These are phyloP conservation scores for Diachrysia chrysitis DNA, from an alignment of 2,888 invertebrate genomes.

Conservation along the genomic window DNA sequence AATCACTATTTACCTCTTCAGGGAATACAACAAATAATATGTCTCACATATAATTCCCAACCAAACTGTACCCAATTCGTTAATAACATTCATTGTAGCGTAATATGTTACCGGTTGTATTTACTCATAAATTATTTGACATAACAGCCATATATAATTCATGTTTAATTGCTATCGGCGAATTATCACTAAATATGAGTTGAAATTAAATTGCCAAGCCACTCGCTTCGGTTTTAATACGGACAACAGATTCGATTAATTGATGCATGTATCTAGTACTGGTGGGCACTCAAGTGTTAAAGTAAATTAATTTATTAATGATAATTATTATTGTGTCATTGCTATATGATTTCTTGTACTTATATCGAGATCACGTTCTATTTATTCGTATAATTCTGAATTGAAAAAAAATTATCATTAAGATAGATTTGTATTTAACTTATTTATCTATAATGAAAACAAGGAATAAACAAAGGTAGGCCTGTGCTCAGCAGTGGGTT, in stretches of 20 bases:
- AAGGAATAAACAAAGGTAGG: too few relatives aligned
- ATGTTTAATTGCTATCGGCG: constrained; percentile 47
- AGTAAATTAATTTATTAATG: background rate
- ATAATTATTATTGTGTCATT: too few relatives aligned
- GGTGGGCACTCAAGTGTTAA: constrained; percentile 23
- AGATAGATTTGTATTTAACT: too few relatives aligned
- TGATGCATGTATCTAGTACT: constrained; percentile 63
- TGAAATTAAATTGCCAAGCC: constrained; percentile 56
- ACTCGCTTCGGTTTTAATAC: constrained; percentile 64
- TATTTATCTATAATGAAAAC: too few relatives aligned
- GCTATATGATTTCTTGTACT: too few relatives aligned
- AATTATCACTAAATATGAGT: constrained; percentile 56
- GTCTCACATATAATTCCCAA: background rate
- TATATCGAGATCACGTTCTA: too few relatives aligned
- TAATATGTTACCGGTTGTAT: constrained; percentile 28
- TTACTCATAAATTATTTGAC: constrained; percentile 45
- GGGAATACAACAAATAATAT: constrained; percentile 2
- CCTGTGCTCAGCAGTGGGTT: too few relatives aligned
- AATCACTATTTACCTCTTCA: background rate
- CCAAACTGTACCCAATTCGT: background rate
- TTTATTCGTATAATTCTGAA: too few relatives aligned
- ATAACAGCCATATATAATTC: constrained; percentile 31
- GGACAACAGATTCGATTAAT: constrained; percentile 67
- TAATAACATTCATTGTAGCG: constrained; percentile 15
- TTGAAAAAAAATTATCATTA: too few relatives aligned